phyloP scores from a whole-genome alignment of 2,113 vertebrate species.

The Tachuris rubrigastra region DNA sequence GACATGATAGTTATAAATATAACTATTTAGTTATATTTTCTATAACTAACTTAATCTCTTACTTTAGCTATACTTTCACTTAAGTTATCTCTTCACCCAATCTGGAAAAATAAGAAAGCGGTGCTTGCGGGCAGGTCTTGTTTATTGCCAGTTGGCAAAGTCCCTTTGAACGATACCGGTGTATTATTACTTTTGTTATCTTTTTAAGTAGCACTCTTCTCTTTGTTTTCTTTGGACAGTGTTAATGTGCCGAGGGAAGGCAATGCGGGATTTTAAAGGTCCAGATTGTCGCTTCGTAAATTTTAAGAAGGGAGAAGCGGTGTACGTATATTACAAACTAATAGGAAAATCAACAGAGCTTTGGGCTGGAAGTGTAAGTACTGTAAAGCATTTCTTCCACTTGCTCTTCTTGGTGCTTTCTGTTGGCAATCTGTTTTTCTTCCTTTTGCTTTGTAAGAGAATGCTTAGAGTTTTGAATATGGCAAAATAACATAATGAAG shows the following conservation, averaged over 20 bases:
- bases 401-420: neutral
- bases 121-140: fast-evolving
- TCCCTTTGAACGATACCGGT: neutral
- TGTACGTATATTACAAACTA: slow-evolving; percentile 95
- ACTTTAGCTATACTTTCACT: neutral
- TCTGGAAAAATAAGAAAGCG: neutral
- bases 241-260: slow-evolving; percentile 90
- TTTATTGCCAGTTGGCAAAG: neutral
- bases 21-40: neutral
- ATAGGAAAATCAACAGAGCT: slow-evolving; percentile 81
- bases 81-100: neutral
- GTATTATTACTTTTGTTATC: neutral
- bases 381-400: neutral
- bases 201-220: neutral
- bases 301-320: slow-evolving; percentile 88
- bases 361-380: slow-evolving; percentile 97
- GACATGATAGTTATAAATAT: no score
- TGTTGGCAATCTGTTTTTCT: neutral
- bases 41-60: neutral
- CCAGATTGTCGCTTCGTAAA: slow-evolving; percentile 94
- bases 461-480: neutral
- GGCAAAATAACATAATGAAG: neutral
- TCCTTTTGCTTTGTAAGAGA: neutral
- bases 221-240: slow-evolving; percentile 72
- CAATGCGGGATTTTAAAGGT: slow-evolving; percentile 84